Evolutionary conservation across 2,888 invertebrate genomes (phyloP).

Genomic region (Himalopsyche tibetana): DNA sequence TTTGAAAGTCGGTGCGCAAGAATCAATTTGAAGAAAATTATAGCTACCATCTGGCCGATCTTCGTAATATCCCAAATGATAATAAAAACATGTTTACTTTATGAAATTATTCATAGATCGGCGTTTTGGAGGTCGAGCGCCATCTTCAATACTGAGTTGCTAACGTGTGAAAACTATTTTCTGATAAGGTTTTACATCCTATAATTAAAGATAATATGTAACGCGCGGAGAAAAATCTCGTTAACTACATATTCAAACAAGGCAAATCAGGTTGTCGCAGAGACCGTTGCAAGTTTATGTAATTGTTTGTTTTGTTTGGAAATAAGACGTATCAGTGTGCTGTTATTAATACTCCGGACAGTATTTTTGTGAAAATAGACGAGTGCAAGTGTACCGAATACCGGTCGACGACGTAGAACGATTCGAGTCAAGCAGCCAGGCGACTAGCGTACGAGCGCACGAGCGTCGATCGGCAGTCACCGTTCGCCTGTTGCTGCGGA

Average conservation of each 20-base stretch:
- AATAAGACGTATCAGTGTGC: conserved; percentile 19
- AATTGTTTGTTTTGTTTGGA: conserved; percentile 22
- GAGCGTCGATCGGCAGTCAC: conserved; percentile 15
- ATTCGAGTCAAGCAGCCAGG: neutral
- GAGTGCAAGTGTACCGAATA: conserved; percentile 25
- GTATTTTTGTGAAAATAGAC: conserved; percentile 13
- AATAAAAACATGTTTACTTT: no score
- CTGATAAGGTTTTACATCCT: neutral
- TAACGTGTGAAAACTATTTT: neutral
- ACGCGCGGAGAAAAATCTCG: neutral
- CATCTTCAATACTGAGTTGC: neutral
- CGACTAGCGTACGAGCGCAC: neutral
- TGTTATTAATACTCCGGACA: conserved; percentile 1
- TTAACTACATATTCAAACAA: neutral
- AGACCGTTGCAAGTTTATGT: conserved; percentile 3
- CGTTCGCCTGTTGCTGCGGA: conserved; percentile 23
- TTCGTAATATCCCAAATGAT: no score
- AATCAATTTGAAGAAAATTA: no score
- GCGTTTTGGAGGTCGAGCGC: no score
- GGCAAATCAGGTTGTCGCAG: no score
- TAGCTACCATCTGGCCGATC: no score
- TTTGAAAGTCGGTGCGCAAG: no score
- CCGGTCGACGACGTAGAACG: conserved; percentile 7
- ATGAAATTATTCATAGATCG: no score
- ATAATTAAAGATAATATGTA: neutral